Conservation (phyloP, 2,797 vertebrate genomes). For the Trachurus trachurus region DNA sequence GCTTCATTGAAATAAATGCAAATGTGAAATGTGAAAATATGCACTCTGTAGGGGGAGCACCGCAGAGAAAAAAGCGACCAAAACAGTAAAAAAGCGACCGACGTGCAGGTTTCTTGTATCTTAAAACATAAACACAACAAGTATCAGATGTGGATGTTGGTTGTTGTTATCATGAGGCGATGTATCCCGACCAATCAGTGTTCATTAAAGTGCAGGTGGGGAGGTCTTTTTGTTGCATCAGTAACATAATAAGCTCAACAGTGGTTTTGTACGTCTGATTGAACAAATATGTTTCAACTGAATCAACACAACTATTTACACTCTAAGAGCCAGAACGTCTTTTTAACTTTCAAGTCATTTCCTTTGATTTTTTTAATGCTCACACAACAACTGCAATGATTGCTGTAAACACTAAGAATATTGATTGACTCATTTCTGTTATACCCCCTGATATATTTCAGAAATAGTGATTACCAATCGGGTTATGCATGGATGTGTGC, state of each 20-base stretch:
- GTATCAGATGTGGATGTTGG: no score
- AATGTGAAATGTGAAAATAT: no score
- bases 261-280: background rate
- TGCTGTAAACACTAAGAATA: background rate
- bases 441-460: background rate
- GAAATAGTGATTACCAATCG: background rate
- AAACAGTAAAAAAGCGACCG: no score
- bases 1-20: no score
- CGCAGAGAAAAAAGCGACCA: no score
- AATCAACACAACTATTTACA: background rate
- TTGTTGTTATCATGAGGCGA: no score
- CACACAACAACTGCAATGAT: background rate
- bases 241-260: no score
- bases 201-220: no score
- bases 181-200: no score
- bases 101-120: no score
- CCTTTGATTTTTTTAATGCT: background rate
- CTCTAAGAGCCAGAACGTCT: background rate
- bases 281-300: background rate
- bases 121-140: no score
- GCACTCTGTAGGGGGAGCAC: no score
- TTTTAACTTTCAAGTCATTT: background rate
- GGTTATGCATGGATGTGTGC: background rate
- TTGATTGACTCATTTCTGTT: background rate
- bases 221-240: background rate